These are phyloP conservation scores for Oreochromis niloticus DNA, from an alignment of 2,113 vertebrate species.

Conservation along the genomic window DNA sequence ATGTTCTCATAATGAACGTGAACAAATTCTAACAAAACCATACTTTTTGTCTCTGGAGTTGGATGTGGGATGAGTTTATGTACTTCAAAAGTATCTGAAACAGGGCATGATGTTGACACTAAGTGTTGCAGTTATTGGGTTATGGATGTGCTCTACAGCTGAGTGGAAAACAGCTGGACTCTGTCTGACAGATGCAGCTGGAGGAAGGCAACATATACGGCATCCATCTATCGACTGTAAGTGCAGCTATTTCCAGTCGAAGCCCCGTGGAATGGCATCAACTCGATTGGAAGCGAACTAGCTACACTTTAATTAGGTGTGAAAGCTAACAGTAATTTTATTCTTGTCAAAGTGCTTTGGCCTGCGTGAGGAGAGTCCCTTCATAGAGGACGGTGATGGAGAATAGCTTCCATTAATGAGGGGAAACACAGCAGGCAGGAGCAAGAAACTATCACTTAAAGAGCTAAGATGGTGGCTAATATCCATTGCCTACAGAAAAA, in stretches of 20 bases:
- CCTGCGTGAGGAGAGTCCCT: conserved; percentile 36
- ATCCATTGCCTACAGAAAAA: conserved; percentile 41
- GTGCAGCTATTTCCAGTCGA: background rate
- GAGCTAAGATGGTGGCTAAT: conserved; percentile 48
- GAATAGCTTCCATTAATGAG: conserved; percentile 66
- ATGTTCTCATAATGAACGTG: background rate
- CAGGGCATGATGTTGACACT: background rate
- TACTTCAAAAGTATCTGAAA: background rate
- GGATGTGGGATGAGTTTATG: background rate
- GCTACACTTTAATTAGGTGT: conserved; percentile 54
- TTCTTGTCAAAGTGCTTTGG: conserved; percentile 48
- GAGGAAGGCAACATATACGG: conserved; percentile 24
- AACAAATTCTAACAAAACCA: background rate
- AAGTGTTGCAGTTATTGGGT: background rate
- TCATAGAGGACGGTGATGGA: conserved; percentile 53
- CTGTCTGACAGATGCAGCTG: conserved; percentile 37
- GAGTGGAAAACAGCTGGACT: conserved; percentile 14
- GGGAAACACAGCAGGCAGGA: conserved; percentile 61
- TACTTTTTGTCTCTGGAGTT: background rate
- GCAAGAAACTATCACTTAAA: conserved; percentile 62
- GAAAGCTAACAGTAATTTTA: conserved; percentile 50
- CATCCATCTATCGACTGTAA: conserved; percentile 41
- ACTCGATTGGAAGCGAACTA: conserved; percentile 15
- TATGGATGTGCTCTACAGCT: background rate
- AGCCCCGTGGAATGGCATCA: conserved; percentile 26